Conservation (phyloP, 1,140 invertebrate genomes). For the Drosophila pandora region DNA sequence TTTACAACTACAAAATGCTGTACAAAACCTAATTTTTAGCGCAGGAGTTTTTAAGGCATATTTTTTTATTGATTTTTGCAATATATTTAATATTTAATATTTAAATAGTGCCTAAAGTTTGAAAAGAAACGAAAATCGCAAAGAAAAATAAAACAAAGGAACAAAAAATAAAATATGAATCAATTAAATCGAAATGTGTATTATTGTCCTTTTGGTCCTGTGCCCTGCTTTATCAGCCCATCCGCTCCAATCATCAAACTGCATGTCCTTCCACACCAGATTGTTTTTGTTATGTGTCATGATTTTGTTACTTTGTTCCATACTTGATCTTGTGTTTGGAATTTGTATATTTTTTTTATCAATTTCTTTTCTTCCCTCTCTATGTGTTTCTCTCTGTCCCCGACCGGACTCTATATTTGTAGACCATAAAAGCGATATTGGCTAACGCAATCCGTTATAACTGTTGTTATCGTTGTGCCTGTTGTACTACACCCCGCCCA, state of each 20-base stretch:
- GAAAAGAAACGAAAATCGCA: slow-evolving; percentile 42
- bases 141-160: slow-evolving; percentile 25
- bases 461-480: slow-evolving; percentile 64
- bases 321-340: slow-evolving; percentile 37
- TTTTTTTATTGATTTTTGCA: slow-evolving; percentile 71
- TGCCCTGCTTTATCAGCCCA: slow-evolving; percentile 31
- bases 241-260: slow-evolving; percentile 19
- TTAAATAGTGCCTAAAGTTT: slow-evolving; percentile 73
- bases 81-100: slow-evolving; percentile 66
- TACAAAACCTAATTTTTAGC: slow-evolving; percentile 72
- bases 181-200: slow-evolving; percentile 69
- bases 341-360: slow-evolving; percentile 42
- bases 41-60: slow-evolving; percentile 66
- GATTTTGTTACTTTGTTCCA: slow-evolving; percentile 27
- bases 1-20: slow-evolving; percentile 51
- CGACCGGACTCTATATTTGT: slow-evolving; percentile 62
- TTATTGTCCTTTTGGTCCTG: slow-evolving; percentile 44
- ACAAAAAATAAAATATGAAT: slow-evolving; percentile 63
- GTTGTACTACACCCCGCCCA: slow-evolving; percentile 54
- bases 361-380: slow-evolving; percentile 47
- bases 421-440: slow-evolving; percentile 76
- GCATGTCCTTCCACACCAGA: slow-evolving; percentile 45
- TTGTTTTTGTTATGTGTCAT: slow-evolving; percentile 41
- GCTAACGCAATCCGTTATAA: slow-evolving; percentile 66
- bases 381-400: slow-evolving; percentile 35